Conservation (phyloP, 1,140 invertebrate species). For the Tachypleus tridentatus region DNA sequence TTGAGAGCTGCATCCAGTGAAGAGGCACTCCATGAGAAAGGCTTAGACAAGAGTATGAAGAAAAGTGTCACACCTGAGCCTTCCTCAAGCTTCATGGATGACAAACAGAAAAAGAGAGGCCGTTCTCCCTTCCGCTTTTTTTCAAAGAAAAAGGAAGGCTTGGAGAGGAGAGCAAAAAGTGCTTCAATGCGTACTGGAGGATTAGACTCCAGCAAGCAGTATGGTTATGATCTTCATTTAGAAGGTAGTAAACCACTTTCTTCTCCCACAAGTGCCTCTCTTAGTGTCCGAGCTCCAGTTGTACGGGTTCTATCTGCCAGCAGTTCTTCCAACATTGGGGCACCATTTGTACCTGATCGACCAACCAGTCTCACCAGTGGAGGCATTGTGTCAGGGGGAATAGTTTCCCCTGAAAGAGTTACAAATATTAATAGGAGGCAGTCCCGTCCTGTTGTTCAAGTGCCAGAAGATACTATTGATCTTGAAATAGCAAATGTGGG, state of each 20-base stretch:
- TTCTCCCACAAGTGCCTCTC: constrained; percentile 9
- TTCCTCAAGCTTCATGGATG: constrained; percentile 23
- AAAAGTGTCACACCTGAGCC: constrained; percentile 43
- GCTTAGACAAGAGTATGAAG: constrained; percentile 3
- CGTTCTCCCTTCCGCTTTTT: constrained; percentile 83
- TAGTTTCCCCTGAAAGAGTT: too few species aligned
- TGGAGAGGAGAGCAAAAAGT: background rate
- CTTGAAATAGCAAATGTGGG: too few species aligned
- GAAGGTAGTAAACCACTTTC: constrained; percentile 32
- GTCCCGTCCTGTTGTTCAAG: too few species aligned
- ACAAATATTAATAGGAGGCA: too few species aligned
- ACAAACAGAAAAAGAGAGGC: constrained; percentile 63
- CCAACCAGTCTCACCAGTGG: constrained; percentile 16
- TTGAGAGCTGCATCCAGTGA: constrained; percentile 61
- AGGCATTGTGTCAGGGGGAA: background rate
- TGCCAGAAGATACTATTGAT: too few species aligned
- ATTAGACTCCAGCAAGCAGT: constrained; percentile 11
- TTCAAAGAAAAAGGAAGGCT: constrained; percentile 45
- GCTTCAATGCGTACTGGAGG: constrained; percentile 17
- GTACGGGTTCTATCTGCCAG: background rate
- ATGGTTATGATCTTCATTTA: constrained; percentile 12
- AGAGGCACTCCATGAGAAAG: constrained; percentile 25
- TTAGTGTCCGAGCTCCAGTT: constrained; percentile 22
- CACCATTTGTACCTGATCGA: constrained; percentile 53
- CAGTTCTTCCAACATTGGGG: constrained; percentile 38